phyloP scores from a whole-genome alignment of 1,140 invertebrate species.

The Oedothorax gibbosus region DNA sequence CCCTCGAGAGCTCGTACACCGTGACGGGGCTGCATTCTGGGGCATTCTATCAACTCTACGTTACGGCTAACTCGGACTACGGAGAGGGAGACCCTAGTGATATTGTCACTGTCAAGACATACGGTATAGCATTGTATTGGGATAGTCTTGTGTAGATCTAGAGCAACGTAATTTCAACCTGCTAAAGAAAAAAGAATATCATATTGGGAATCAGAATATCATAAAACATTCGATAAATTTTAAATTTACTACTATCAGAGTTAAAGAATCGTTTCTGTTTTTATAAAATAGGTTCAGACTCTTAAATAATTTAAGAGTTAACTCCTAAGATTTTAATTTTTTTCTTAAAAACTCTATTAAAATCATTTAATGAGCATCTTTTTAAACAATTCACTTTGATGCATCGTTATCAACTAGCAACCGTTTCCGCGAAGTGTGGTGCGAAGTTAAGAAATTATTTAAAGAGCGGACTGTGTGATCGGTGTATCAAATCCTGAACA shows the following conservation, averaged over 20 bases:
- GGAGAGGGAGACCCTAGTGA: conserved; percentile 84
- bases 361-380: no score
- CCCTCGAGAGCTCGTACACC: conserved; percentile 55
- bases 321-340: no score
- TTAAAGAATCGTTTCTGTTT: background rate
- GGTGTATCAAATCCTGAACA: no score
- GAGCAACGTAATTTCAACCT: background rate
- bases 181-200: background rate
- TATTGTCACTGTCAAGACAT: conserved; percentile 58
- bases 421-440: no score
- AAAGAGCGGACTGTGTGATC: no score
- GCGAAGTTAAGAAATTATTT: no score
- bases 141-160: background rate
- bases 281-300: background rate
- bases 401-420: no score
- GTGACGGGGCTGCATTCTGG: conserved; percentile 81
- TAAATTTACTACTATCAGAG: background rate
- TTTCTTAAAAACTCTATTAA: no score
- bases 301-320: no score
- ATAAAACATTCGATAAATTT: background rate
- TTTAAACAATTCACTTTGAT: no score
- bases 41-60: conserved; percentile 85
- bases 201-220: no score
- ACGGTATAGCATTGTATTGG: conserved; percentile 12
- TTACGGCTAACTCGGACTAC: conserved; percentile 88